Percentiles rank a stretch among this genome's conserved stretches.
Evolutionary conservation across 2,113 vertebrate species (phyloP).

Genomic region (Oceanites oceanicus): DNA sequence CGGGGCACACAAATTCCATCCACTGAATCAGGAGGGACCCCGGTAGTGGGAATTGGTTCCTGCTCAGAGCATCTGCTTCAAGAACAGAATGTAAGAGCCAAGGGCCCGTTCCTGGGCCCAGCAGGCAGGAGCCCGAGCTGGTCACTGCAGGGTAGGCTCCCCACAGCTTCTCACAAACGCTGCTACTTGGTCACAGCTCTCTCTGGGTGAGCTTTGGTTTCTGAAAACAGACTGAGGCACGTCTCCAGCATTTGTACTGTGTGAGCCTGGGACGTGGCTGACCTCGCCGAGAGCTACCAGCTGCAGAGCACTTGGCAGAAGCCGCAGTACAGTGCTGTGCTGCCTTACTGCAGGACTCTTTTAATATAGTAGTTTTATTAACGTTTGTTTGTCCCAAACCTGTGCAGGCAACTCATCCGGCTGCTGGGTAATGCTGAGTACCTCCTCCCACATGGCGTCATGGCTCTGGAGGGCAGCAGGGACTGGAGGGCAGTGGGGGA

Average conservation of each 20-base stretch:
- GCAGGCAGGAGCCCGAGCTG: background rate
- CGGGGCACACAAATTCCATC: background rate
- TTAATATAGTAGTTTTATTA: background rate
- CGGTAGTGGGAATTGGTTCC: background rate
- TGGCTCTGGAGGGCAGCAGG: background rate
- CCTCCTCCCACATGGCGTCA: background rate
- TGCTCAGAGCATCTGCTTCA: background rate
- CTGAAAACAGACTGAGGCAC: background rate
- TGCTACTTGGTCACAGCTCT: background rate
- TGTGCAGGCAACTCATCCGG: background rate
- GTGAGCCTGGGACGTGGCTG: background rate
- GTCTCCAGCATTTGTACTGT: background rate
- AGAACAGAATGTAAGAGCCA: background rate
- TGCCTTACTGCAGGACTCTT: background rate
- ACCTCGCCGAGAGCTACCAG: fast-evolving
- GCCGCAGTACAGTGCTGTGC: fast-evolving
- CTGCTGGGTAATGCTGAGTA: background rate
- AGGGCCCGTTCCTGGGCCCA: background rate
- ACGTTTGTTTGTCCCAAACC: background rate
- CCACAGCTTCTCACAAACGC: constrained; percentile 24
- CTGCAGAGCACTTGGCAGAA: background rate
- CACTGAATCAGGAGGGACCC: background rate
- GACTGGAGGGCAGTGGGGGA: background rate
- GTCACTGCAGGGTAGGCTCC: background rate
- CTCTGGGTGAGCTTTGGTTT: background rate